Conservation (phyloP, 2,113 vertebrate genomes). For the Amphiprion percula region DNA sequence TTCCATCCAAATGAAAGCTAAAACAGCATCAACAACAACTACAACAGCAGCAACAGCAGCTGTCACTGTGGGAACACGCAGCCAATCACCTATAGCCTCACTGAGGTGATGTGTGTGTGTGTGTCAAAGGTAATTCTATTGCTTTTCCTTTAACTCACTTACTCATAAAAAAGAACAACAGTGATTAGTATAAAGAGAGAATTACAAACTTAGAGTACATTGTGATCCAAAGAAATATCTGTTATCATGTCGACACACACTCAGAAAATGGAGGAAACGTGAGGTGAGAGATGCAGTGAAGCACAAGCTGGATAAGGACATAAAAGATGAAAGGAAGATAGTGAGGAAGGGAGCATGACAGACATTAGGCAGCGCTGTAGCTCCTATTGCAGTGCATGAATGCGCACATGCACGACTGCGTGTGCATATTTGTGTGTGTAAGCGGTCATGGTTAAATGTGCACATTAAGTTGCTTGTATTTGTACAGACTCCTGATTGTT, state of each 20-base stretch:
- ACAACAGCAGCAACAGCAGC: conserved; percentile 32
- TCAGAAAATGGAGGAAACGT: conserved; percentile 11
- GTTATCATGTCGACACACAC: not conserved
- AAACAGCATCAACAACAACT: conserved; percentile 62
- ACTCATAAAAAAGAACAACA: not conserved
- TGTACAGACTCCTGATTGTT: not conserved
- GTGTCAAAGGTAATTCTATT: not conserved
- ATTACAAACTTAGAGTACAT: not conserved
- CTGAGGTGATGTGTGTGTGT: not conserved
- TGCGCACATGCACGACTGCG: not conserved
- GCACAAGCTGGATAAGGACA: conserved; percentile 4
- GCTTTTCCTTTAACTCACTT: not conserved
- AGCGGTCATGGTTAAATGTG: not conserved
- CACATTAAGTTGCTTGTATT: not conserved
- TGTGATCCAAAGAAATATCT: not conserved
- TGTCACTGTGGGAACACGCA: conserved; percentile 27
- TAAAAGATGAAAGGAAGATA: conserved; percentile 24
- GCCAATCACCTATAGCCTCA: conserved; percentile 38
- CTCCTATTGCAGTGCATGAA: not conserved
- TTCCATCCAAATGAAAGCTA: conserved; percentile 67
- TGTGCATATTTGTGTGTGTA: conserved; percentile 3
- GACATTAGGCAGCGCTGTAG: conserved; percentile 19
- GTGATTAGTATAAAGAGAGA: not conserved
- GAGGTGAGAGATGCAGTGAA: not conserved
- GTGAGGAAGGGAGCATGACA: not conserved